Evolutionary conservation across 2,797 vertebrate genomes (phyloP), one percentile per base, ranked within the genome.

Genomic region (Etheostoma perlongum): DNA sequence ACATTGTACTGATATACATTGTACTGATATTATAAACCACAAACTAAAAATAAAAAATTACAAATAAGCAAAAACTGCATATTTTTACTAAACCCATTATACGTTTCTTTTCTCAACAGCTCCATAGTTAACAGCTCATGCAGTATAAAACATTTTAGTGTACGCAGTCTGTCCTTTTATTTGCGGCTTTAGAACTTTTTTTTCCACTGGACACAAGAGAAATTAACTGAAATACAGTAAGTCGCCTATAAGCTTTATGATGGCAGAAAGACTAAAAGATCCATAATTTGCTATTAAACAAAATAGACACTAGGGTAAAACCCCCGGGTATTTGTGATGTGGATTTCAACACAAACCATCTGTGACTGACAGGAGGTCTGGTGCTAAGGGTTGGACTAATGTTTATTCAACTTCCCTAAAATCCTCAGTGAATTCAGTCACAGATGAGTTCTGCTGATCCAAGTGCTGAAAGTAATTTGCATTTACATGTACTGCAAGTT

Each of bases 361-460:
- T 79, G 64, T 82, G 82, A 83, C 72, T 64, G 85, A 85, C 67
- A 72, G 83, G 67, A 80, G 73, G 85, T 78, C 70, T 71, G 64
- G 30, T 79, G 72, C 79, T 25, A 18, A 76, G 58, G 58, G 70
- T 67, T 36, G 36, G 71, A 78, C 59, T 49, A 44, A 48, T 83
- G 77, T 84, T 86, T 86, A 76, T 73, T 80, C 80, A 60, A 21
- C 59, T 46, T 68, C 70, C 62, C 57, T 33, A 63, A 85, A 85
- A 71, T 51, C 72, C 78, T 76, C 67, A 15, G 66, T 67, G 65
- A 68, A 66, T 78, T 77, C 58, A 83, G 67, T 73, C 72, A 79
- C 13, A 13, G 73, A 73, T 72, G 71, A 81, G 58, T 74, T 84
- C 53, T 69, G 67, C 49, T 79, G 75, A 84, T 83, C 9, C 72